These are phyloP conservation scores for Drosophila parabipectinata DNA, from an alignment of 1,140 invertebrate species.

Conservation along the genomic window DNA sequence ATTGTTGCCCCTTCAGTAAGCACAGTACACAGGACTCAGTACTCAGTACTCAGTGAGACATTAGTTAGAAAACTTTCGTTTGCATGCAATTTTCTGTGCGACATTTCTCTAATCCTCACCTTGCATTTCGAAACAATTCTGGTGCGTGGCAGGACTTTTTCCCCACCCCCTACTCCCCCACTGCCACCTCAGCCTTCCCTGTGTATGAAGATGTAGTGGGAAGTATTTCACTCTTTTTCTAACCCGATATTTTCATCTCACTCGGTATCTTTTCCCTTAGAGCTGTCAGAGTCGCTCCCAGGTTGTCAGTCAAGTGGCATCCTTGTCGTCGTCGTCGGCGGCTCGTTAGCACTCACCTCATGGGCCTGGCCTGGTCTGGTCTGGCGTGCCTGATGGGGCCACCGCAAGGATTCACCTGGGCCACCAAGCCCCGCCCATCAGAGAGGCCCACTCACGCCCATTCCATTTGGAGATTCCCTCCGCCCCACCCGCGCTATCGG, in stretches of 20 bases:
- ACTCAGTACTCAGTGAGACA: constrained; percentile 38
- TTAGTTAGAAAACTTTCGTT: constrained; percentile 68
- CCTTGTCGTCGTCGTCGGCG: constrained; percentile 45
- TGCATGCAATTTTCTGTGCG: constrained; percentile 56
- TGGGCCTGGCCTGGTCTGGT: constrained; percentile 13
- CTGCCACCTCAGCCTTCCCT: not conserved
- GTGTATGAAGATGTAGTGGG: constrained; percentile 14
- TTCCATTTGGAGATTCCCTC: constrained; percentile 4
- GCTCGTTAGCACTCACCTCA: constrained; percentile 73
- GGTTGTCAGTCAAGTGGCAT: constrained; percentile 78
- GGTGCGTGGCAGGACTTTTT: constrained; percentile 31
- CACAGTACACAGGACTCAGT: not conserved
- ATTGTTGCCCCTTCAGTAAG: constrained; percentile 14
- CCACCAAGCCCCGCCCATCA: not conserved
- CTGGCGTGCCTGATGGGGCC: constrained; percentile 25
- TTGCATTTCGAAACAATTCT: constrained; percentile 75
- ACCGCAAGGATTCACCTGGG: constrained; percentile 37
- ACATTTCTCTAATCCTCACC: constrained; percentile 77
- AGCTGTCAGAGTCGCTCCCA: constrained; percentile 47
- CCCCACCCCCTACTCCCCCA: not conserved
- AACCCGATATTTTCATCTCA: constrained; percentile 7
- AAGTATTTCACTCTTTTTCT: not conserved
- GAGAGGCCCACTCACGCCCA: not conserved
- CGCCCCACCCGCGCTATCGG: constrained; percentile 10
- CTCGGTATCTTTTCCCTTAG: constrained; percentile 12